Evolutionary conservation across 1,140 invertebrate genomes (phyloP), one percentile per base, ranked within the genome.

Genomic region (Heliconius nattereri): DNA sequence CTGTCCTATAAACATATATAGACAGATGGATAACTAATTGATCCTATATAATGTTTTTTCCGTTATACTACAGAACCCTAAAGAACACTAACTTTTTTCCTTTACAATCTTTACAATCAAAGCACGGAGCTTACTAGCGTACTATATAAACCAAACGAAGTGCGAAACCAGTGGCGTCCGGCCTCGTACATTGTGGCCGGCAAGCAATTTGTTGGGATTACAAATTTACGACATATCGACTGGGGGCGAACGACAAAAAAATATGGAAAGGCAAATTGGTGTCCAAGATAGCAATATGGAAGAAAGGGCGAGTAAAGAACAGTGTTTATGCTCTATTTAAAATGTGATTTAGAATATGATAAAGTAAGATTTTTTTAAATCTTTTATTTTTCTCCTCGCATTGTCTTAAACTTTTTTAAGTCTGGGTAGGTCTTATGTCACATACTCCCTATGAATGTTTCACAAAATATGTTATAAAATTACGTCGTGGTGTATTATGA

Each of bases 171-270:
- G 75, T 71, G 70, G 73, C 75, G 54, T 54, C 23, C 60, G 60
- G 77, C 75, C 80, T 81, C 52, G 77, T 32, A 40, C 35, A 66
- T 29, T 66, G 60, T 52, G 29, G 73, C 45, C 45, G 73, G 54
- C 80, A 32, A 52, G 66, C 80, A 78, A 81, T 81, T 81, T 81
- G 77, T 81, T 32, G 66, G 80, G 73, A 81, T 81, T 81, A 81
- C 76, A 73, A 75, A 76, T 72, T 81, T 75, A 75, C 60, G 60
- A 37, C 80, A 35, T 72, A 78, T 75, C 80, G 76, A 73, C 75
- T 60, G 26, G 76, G 77, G 32, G 60, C 60, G 57, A 77, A 78
- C 76, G 76, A 45, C 72, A 78, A 81, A 75, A 52, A 78, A 81
- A 81, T 81, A 81, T 81, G 80, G 72, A 81, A 81, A 81, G 76